Conservation (phyloP, 2,888 invertebrate species). For the Chrysomela aeneicollis region DNA sequence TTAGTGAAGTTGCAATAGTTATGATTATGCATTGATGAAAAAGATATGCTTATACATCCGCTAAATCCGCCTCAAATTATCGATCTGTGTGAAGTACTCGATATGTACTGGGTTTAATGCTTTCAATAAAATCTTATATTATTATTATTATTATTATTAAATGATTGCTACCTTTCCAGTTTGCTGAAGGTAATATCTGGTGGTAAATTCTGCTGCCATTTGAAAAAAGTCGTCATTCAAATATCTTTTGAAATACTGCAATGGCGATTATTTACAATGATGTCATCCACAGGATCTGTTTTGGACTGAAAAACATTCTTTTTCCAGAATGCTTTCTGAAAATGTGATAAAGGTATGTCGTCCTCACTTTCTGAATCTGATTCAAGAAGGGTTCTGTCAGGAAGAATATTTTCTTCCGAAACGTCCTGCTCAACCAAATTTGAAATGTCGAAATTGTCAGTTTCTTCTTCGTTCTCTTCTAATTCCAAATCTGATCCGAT, state of each 20-base stretch:
- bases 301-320: conserved; percentile 5
- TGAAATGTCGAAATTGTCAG: too few species aligned
- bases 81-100: too few species aligned
- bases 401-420: too few species aligned
- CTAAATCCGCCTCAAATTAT: too few species aligned
- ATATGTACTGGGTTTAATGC: too few species aligned
- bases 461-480: too few species aligned
- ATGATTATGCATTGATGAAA: too few species aligned
- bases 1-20: too few species aligned
- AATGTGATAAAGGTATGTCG: neutral
- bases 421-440: too few species aligned
- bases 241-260: conserved; percentile 2
- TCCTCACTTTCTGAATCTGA: neutral
- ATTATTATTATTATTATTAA: neutral
- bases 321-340: neutral
- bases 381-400: too few species aligned
- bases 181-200: conserved; percentile 6
- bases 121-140: too few species aligned
- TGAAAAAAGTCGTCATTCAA: neutral
- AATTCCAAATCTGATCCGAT: neutral
- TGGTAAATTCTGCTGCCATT: neutral
- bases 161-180: neutral
- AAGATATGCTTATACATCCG: too few species aligned
- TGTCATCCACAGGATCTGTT: neutral
- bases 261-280: neutral